Evolutionary conservation across 1,140 invertebrate genomes (phyloP).

Genomic region (Matsumurasca onukii): DNA sequence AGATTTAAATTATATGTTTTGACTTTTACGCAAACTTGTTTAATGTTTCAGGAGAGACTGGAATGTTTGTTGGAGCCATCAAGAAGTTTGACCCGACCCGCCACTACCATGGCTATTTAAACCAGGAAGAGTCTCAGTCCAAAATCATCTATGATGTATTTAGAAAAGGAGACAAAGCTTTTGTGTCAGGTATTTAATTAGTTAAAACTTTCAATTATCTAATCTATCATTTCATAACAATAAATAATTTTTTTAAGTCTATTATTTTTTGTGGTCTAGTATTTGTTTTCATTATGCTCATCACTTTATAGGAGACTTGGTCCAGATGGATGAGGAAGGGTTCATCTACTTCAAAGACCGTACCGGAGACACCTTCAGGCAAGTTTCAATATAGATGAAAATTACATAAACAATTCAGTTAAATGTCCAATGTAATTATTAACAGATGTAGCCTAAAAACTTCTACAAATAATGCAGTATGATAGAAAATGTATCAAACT

Average conservation of each 20-base stretch:
- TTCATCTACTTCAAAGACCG: constrained; percentile 76
- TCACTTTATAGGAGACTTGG: constrained; percentile 62
- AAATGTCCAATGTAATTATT: too few relatives aligned
- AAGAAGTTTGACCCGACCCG: constrained; percentile 53
- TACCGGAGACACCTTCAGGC: constrained; percentile 69
- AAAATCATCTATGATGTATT: constrained; percentile 72
- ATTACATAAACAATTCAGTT: too few relatives aligned
- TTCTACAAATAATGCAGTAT: too few relatives aligned
- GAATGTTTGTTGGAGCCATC: constrained; percentile 76
- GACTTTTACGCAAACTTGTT: background rate
- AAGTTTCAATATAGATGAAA: too few relatives aligned
- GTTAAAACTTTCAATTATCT: too few relatives aligned
- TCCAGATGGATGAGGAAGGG: constrained; percentile 69
- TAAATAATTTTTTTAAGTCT: too few relatives aligned
- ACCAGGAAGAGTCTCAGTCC: constrained; percentile 62
- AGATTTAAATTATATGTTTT: too few relatives aligned
- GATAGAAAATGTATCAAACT: too few relatives aligned
- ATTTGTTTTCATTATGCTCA: background rate
- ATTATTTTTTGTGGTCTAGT: too few relatives aligned
- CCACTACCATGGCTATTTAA: constrained; percentile 64
- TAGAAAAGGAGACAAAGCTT: constrained; percentile 66
- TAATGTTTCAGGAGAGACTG: constrained; percentile 64
- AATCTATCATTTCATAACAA: too few relatives aligned
- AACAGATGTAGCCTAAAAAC: too few relatives aligned
- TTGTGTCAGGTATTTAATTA: constrained; percentile 61